Conservation (phyloP, 2,888 invertebrate species). For the Lasioglossum pauxillum region DNA sequence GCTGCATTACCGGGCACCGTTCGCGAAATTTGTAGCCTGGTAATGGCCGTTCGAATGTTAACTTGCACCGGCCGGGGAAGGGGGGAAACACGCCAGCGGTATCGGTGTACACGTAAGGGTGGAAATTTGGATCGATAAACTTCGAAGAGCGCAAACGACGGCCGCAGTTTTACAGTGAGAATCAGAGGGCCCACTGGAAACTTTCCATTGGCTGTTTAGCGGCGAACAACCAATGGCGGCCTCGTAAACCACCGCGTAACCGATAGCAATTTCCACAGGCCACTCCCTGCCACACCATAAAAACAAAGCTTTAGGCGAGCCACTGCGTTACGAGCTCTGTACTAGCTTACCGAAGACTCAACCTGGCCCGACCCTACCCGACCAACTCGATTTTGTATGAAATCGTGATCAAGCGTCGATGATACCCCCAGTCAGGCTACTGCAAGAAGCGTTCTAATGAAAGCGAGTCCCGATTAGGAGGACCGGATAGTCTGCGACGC, state of each 20-base stretch:
- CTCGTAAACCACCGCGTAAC: slow-evolving; percentile 62
- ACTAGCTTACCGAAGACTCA: background rate
- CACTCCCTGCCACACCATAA: slow-evolving; percentile 22
- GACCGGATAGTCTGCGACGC: background rate
- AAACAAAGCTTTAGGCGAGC: slow-evolving; percentile 43
- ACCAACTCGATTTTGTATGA: slow-evolving; percentile 46
- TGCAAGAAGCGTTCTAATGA: slow-evolving; percentile 15
- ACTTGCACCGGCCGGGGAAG: background rate
- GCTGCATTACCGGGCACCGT: background rate
- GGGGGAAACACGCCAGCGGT: background rate
- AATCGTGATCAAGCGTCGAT: slow-evolving; percentile 40
- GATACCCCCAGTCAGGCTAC: background rate
- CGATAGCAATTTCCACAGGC: slow-evolving; percentile 60
- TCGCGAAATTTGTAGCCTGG: slow-evolving; percentile 16
- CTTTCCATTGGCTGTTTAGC: slow-evolving; percentile 64
- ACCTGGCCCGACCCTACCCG: background rate
- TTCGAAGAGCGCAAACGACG: slow-evolving; percentile 24
- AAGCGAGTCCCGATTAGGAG: slow-evolving; percentile 1
- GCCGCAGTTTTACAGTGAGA: slow-evolving; percentile 41
- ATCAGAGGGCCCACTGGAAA: slow-evolving; percentile 45
- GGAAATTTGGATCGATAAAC: slow-evolving; percentile 46
- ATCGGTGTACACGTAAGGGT: slow-evolving; percentile 8
- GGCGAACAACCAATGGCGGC: slow-evolving; percentile 48
- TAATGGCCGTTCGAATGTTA: slow-evolving; percentile 26
- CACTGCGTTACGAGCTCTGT: background rate